These are phyloP conservation scores for Mustela nigripes DNA, from an alignment of 2,113 vertebrate species.

Conservation along the genomic window DNA sequence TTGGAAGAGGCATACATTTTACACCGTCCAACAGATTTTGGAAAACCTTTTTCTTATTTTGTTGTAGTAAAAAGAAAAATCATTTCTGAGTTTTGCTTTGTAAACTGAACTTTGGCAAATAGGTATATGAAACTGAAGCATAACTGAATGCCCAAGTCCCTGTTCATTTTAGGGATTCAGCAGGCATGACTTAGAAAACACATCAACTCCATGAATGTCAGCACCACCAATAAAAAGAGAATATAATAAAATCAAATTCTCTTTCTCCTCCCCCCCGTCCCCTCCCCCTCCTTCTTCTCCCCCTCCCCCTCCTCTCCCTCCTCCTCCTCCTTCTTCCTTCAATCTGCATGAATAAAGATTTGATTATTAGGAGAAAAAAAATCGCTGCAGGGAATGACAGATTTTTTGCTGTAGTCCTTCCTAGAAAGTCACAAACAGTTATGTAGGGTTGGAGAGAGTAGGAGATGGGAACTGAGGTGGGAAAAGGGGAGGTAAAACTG, in stretches of 20 bases:
- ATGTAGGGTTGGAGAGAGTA: not conserved
- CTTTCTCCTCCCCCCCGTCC: not conserved
- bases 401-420: not conserved
- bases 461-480: not conserved
- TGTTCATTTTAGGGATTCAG: not conserved
- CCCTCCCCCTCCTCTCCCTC: fast-evolving
- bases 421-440: not conserved
- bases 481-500: not conserved
- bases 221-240: not conserved
- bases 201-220: not conserved
- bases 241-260: not conserved
- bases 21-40: not conserved
- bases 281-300: not conserved
- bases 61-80: not conserved
- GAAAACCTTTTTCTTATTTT: not conserved
- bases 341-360: not conserved
- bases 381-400: not conserved
- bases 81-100: slow-evolving; percentile 54
- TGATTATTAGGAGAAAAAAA: not conserved
- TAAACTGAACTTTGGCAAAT: not conserved
- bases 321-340: not conserved
- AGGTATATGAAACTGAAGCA: not conserved
- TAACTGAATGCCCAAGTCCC: not conserved
- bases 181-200: not conserved
- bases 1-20: not conserved